Evolutionary conservation across 35 echinoderm and acorn worm species (phyloP), one percentile per base, ranked within the genome.

Genomic region (Apostichopus parvimensis): DNA sequence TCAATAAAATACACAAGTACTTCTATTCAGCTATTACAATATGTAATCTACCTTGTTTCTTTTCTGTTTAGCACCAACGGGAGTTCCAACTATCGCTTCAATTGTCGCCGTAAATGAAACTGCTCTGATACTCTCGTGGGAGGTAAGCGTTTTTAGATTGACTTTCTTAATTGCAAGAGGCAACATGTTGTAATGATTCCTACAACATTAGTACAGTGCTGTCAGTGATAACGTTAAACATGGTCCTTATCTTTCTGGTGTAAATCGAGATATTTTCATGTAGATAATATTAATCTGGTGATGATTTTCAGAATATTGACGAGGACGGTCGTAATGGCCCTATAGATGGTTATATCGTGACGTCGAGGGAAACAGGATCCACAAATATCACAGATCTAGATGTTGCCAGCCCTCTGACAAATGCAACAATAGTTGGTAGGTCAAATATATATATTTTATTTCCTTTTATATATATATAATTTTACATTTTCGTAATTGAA

Each of bases 281-380:
- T 45, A 45, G 34, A 45, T 45, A 75, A 18, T 75, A n/a, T n/a
- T n/a, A 1, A 20, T 75, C 5, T 75, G 0, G 7, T 75, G 71
- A 18, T 75, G 12, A 73, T 73, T 75, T n/a, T 4, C 21, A 20
- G 71, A 75, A n/a, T 75, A 4, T 75, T 75, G 17, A 3, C 21
- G 73, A 25, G 10, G 85, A 58, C 13, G 54, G 53, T 88, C 89
- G 92, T 21, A 66, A 76, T 9, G 95, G 95, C 28, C 88, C 92
- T 60, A 93, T 96, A 23, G 89, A 95, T 61, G 95, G 95, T 57
- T 96, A 93, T 34, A 91, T 82, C 7, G 87, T 96, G 1, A 75
- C 81, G 53, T 87, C 90, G 10, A 68, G 82, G 53, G 56, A 25
- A 15, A 52, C 28, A 25, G 80, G 26, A 54, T 57, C 57, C 20